Evolutionary conservation across 2,113 vertebrate genomes (phyloP), one percentile per base, ranked within the genome.

Genomic region (Nestor notabilis): DNA sequence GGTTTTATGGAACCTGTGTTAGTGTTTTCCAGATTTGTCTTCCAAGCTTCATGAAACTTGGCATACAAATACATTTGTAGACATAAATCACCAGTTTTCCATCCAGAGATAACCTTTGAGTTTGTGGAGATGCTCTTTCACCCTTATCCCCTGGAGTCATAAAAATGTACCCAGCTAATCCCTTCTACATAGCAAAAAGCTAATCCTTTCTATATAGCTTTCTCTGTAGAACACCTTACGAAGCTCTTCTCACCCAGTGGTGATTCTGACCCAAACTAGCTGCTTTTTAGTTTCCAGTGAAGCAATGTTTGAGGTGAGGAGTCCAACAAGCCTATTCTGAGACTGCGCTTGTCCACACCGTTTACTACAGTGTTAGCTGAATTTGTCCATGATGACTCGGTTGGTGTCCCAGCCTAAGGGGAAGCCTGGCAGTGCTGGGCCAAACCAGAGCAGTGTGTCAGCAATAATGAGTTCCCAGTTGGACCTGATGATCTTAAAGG

Each of bases 291-390:
- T 44, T 52, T 66, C 21, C 43, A 39, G 24, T 31, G 49, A 41
- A 53, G 47, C 11, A 3, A 5, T 69, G 19, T 35, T 41, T 37
- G 53, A 46, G 44, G 28, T 27, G 47, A 49, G 56, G 61, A n/a
- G 31, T 29, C n/a, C 2, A 31, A 33, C 9, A 4, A 35, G 5
- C 5, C 6, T 37, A 2, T 35, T 10, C 13, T 44, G 46, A 55
- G 52, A 5, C 58, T 5, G 37, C 3, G 4, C 12, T 21, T 75
- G 55, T 15, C 12, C 35, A 13, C 10, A 35, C 0, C 23, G 0
- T 7, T 39, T 44, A 2, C 20, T 17, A 37, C 0, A 0, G 17
- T 0, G 5, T 6, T n/a, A 23, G 33, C 35, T 47, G 65, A 35
- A 1, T 13, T 49, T 35, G 7, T 11, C 31, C 20, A 14, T 0